Conservation (phyloP, 2,797 vertebrate species). For the Pipistrellus pipistrellus region DNA sequence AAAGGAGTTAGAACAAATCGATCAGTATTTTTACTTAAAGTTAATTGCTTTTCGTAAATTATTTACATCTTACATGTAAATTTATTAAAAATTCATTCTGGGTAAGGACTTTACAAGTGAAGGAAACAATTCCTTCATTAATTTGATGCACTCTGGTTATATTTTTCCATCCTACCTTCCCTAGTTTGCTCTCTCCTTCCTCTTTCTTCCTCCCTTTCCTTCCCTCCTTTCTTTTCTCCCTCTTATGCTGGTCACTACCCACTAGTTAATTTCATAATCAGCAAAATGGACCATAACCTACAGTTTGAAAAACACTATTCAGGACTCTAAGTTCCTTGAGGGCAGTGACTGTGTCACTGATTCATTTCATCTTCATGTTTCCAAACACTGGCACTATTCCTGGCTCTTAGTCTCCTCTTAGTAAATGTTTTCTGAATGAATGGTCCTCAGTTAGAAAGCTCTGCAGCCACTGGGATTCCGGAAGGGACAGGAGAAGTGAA, state of each 20-base stretch:
- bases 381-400: constrained; percentile 43
- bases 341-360: constrained; percentile 63
- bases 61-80: constrained; percentile 36
- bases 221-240: not conserved
- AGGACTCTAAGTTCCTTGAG: constrained; percentile 80
- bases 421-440: constrained; percentile 77
- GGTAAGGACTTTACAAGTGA: not conserved
- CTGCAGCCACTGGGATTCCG: constrained; percentile 75
- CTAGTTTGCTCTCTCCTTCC: not conserved
- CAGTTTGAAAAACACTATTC: constrained; percentile 62
- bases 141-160: not conserved
- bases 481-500: constrained; percentile 76
- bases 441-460: constrained; percentile 71
- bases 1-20: constrained; percentile 8
- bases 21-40: constrained; percentile 53
- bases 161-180: not conserved
- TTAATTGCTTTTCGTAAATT: constrained; percentile 12
- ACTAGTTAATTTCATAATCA: constrained; percentile 52
- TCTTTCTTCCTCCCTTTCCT: not conserved
- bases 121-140: not conserved
- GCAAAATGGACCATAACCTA: constrained; percentile 46
- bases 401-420: constrained; percentile 52
- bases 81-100: constrained; percentile 17
- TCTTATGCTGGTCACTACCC: not conserved
- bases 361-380: constrained; percentile 63